Conservation (phyloP, 2,888 invertebrate genomes). For the Leptinotarsa peninsularis region DNA sequence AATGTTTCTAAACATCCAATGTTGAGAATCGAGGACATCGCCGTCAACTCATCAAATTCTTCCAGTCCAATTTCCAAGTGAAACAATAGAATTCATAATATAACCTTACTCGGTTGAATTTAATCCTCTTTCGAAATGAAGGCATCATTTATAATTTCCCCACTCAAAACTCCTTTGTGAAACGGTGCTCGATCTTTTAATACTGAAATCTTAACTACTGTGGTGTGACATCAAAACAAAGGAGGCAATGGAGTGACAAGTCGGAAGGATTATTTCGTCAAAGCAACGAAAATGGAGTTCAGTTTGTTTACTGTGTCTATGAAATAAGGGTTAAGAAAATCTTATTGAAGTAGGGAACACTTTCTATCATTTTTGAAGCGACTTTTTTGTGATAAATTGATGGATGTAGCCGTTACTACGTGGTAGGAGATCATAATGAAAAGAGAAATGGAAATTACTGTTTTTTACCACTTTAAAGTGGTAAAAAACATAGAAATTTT, state of each 20-base stretch:
- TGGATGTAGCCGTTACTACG: too few relatives aligned
- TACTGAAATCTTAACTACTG: conserved; percentile 50
- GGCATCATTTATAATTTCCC: conserved; percentile 21
- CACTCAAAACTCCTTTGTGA: conserved; percentile 30
- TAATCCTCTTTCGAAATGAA: conserved; percentile 21
- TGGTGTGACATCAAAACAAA: conserved; percentile 54
- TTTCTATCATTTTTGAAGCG: neutral
- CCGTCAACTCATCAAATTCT: neutral
- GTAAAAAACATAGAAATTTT: too few relatives aligned
- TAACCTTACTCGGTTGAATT: conserved; percentile 10
- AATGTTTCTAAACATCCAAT: neutral
- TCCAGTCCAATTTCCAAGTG: conserved; percentile 19
- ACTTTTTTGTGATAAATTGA: too few relatives aligned
- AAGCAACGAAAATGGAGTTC: neutral
- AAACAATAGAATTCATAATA: conserved; percentile 48
- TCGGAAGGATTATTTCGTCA: conserved; percentile 16
- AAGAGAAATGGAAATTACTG: too few relatives aligned
- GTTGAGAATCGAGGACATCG: too few relatives aligned
- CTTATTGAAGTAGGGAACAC: neutral
- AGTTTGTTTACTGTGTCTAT: neutral
- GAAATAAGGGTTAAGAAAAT: neutral
- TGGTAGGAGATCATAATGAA: too few relatives aligned
- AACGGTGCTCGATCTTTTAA: conserved; percentile 48
- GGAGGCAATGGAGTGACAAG: conserved; percentile 49
- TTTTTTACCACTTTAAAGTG: too few relatives aligned